A percentile compares a stretch with the other conserved stretches of the same genome.
phyloP scores from a whole-genome alignment of 2,113 vertebrate genomes.

The Gymnorhina tibicen region DNA sequence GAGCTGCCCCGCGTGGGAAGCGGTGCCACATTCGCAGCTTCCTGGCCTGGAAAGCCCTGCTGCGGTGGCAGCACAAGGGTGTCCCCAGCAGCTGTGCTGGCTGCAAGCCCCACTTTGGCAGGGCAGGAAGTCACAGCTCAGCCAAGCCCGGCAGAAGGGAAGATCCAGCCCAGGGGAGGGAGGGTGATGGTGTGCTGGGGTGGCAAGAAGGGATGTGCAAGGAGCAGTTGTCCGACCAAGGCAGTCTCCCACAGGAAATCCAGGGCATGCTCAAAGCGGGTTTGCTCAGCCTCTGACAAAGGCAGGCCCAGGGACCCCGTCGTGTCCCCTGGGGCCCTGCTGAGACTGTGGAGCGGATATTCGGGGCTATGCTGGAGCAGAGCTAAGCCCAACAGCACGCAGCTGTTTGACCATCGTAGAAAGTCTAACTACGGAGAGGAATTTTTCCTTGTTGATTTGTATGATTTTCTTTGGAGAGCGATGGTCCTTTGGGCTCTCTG shows the following conservation, averaged over 20 bases:
- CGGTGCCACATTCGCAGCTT: neutral
- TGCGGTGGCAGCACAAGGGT: neutral
- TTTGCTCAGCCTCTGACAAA: neutral
- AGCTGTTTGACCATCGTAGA: neutral
- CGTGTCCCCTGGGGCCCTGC: neutral
- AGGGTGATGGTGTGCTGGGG: neutral
- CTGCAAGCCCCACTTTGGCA: neutral
- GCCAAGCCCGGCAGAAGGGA: neutral
- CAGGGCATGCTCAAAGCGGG: accelerated
- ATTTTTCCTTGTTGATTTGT: slow-evolving; percentile 52
- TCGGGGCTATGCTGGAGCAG: neutral
- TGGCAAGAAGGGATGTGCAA: neutral
- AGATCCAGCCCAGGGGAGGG: neutral
- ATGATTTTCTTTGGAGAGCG: slow-evolving; percentile 38
- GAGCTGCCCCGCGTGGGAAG: neutral
- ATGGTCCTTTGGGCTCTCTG: slow-evolving; percentile 45
- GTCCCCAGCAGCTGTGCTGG: neutral
- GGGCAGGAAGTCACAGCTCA: neutral
- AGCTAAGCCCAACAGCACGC: neutral
- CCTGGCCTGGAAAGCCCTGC: too few relatives aligned
- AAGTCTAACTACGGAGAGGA: neutral
- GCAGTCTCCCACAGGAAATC: neutral
- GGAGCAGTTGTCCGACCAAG: neutral
- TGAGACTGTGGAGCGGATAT: neutral
- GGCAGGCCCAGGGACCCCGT: neutral